phyloP scores from a whole-genome alignment of 2,888 invertebrate species.

The Sericinus montela region DNA sequence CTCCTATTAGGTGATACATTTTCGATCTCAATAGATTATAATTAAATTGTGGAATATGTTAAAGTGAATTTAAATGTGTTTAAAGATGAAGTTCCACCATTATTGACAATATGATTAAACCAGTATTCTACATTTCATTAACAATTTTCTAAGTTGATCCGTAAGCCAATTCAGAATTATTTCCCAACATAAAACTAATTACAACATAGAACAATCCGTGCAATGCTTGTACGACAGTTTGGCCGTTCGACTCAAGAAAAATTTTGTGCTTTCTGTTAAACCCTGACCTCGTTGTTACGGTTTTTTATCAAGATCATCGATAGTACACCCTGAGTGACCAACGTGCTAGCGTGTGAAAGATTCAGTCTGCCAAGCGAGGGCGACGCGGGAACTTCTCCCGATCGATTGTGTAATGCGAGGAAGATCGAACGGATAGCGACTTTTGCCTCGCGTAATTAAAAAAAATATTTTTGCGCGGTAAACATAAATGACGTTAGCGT shows the following conservation, averaged over 20 bases:
- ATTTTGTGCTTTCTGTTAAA: constrained; percentile 44
- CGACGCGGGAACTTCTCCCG: constrained; percentile 47
- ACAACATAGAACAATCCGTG: too few species aligned
- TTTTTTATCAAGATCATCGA: constrained; percentile 73
- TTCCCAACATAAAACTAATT: too few species aligned
- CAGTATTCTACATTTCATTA: too few species aligned
- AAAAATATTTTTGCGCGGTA: not conserved
- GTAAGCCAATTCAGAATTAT: too few species aligned
- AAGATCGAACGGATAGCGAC: constrained; percentile 8
- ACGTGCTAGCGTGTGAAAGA: constrained; percentile 39
- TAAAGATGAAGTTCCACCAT: too few species aligned
- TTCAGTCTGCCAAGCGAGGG: constrained; percentile 63
- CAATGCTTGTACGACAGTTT: not conserved
- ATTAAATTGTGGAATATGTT: too few species aligned
- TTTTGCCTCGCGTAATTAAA: constrained; percentile 12
- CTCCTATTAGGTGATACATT: too few species aligned
- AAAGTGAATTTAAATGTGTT: too few species aligned
- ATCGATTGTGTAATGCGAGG: constrained; percentile 7
- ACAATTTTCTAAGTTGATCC: too few species aligned
- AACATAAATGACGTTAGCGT: not conserved
- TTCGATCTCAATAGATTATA: too few species aligned
- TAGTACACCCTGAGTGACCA: constrained; percentile 62
- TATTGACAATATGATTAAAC: too few species aligned
- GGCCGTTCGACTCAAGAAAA: constrained; percentile 3
- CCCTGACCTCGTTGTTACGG: constrained; percentile 65